A percentile compares a stretch with the other conserved stretches of the same genome.
Evolutionary conservation across 1,140 invertebrate genomes (phyloP).

Genomic region (Drosophila varians): DNA sequence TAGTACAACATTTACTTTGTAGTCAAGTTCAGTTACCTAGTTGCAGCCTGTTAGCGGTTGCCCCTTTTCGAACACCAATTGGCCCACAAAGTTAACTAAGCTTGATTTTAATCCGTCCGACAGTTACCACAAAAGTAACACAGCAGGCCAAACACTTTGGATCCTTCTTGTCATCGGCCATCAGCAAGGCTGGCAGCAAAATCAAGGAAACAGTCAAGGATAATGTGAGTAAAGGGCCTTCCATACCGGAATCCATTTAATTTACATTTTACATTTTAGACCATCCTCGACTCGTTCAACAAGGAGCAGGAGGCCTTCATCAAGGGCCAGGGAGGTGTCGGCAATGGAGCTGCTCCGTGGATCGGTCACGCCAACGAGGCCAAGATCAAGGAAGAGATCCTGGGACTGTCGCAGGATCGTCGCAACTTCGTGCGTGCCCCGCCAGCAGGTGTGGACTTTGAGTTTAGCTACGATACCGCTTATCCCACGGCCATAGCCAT

Average conservation of each 20-base stretch:
- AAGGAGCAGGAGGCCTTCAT: slow-evolving; percentile 98
- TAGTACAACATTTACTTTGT: slow-evolving; percentile 53
- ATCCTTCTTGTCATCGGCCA: slow-evolving; percentile 94
- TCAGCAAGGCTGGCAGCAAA: slow-evolving; percentile 95
- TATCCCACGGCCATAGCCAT: slow-evolving; percentile 96
- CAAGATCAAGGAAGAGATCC: slow-evolving; percentile 95
- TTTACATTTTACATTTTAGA: slow-evolving; percentile 85
- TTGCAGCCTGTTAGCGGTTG: slow-evolving; percentile 35
- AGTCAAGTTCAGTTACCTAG: slow-evolving; percentile 56
- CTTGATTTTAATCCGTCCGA: slow-evolving; percentile 15
- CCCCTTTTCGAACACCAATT: background rate
- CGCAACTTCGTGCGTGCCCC: slow-evolving; percentile 98
- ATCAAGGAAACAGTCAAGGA: slow-evolving; percentile 98
- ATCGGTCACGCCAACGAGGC: slow-evolving; percentile 94
- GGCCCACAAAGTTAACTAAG: background rate
- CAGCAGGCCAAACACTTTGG: slow-evolving; percentile 96
- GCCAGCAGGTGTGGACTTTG: slow-evolving; percentile 96
- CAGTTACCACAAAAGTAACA: slow-evolving; percentile 95
- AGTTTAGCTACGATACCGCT: slow-evolving; percentile 96
- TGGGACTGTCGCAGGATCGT: slow-evolving; percentile 97
- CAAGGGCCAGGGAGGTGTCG: slow-evolving; percentile 90
- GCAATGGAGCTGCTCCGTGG: slow-evolving; percentile 95
- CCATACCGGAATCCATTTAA: background rate
- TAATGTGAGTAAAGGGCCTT: slow-evolving; percentile 90
- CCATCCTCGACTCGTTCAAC: slow-evolving; percentile 96